Evolutionary conservation across 2,888 invertebrate genomes (phyloP).

Genomic region (Ceraclea dissimilis): DNA sequence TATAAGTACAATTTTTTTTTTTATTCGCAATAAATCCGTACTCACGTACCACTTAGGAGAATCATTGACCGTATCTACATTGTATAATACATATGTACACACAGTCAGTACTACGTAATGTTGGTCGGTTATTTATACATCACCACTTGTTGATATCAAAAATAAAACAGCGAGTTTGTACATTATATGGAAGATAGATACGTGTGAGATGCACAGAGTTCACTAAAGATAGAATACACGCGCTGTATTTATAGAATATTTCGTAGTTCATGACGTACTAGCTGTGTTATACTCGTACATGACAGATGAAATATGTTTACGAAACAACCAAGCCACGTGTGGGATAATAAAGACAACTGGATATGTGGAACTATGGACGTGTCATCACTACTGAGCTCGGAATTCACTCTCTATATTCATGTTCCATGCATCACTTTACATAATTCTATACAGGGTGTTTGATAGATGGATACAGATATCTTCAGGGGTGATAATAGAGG

Average conservation of each 20-base stretch:
- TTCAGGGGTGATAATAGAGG: too few relatives aligned
- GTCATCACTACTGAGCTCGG: background rate
- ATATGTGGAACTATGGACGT: background rate
- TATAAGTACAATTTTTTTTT: background rate
- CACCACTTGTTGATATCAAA: constrained; percentile 15
- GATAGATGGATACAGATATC: too few relatives aligned
- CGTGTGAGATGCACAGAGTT: constrained; percentile 10
- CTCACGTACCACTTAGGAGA: background rate
- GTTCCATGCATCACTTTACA: too few relatives aligned
- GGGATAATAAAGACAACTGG: background rate
- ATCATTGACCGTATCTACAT: background rate
- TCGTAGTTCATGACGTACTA: constrained; percentile 17
- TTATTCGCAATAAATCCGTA: background rate
- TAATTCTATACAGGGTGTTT: too few relatives aligned
- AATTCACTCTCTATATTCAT: too few relatives aligned
- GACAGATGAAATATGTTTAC: background rate
- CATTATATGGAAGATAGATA: background rate
- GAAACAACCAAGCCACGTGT: background rate
- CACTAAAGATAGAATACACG: constrained; percentile 11
- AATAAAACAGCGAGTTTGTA: constrained; percentile 11
- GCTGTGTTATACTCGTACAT: background rate
- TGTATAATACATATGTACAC: background rate
- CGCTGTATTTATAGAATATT: constrained; percentile 13
- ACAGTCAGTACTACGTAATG: background rate
- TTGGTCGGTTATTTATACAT: constrained; percentile 8